These are phyloP conservation scores for Meriones unguiculatus DNA, from an alignment of 2,113 vertebrate species.

Conservation along the genomic window DNA sequence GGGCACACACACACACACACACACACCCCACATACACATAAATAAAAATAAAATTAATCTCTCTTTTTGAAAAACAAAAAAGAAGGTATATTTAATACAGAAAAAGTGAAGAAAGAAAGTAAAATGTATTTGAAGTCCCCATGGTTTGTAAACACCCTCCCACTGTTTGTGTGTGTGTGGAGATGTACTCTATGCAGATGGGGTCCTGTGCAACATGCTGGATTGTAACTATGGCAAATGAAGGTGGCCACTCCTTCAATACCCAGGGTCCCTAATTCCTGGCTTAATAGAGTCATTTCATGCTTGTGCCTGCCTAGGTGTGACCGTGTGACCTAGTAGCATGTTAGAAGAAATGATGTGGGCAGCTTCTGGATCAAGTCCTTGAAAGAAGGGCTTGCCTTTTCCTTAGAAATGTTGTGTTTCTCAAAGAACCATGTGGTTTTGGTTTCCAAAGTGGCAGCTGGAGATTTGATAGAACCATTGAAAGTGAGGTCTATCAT, in stretches of 20 bases:
- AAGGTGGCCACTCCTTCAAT: too few relatives aligned
- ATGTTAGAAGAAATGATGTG: background rate
- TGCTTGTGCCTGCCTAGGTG: background rate
- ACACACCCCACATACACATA: background rate
- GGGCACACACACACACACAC: background rate
- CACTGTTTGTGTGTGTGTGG: background rate
- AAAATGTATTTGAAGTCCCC: background rate
- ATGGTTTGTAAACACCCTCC: background rate
- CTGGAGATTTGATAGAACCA: background rate
- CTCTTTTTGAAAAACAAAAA: background rate
- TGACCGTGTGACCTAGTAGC: background rate
- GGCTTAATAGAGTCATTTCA: background rate
- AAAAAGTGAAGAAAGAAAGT: slow-evolving; percentile 20
- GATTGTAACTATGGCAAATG: background rate
- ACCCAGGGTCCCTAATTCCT: background rate
- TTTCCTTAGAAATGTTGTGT: background rate
- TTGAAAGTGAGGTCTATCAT: background rate
- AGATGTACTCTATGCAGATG: background rate
- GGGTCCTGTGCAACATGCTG: background rate
- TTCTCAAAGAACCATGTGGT: background rate
- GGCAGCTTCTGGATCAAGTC: background rate
- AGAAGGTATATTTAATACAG: background rate
- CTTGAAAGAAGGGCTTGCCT: background rate
- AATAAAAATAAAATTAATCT: background rate
- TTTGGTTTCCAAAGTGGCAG: background rate